Conservation (phyloP, 2,113 vertebrate genomes). For the Pterophyllum scalare region DNA sequence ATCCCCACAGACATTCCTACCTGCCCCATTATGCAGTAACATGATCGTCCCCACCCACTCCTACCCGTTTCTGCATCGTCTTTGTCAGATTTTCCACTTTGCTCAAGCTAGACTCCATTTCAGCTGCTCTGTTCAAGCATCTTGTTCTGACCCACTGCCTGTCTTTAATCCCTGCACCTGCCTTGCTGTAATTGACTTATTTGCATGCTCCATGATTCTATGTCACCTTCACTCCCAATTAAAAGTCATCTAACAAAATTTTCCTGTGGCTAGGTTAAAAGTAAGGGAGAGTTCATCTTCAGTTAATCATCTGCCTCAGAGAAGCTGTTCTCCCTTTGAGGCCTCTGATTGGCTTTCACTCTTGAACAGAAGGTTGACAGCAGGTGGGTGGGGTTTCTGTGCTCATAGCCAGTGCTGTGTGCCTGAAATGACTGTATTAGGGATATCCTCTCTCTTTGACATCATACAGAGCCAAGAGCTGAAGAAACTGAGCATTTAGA, state of each 20-base stretch:
- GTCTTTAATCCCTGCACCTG: not conserved
- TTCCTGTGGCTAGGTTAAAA: not conserved
- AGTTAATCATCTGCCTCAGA: not conserved
- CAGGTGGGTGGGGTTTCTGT: not conserved
- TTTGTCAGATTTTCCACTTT: constrained; percentile 4
- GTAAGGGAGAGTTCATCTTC: not conserved
- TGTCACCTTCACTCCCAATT: not conserved
- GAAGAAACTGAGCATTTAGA: not conserved
- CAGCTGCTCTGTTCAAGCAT: not conserved
- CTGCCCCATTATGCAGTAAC: not conserved
- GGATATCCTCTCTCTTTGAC: not conserved
- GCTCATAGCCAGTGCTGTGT: not conserved
- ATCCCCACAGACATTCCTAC: not conserved
- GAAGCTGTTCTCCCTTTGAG: not conserved
- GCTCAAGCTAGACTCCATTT: not conserved
- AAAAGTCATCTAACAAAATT: not conserved
- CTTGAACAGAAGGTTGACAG: not conserved
- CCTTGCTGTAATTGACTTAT: not conserved
- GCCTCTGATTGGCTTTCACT: not conserved
- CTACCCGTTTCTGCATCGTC: not conserved
- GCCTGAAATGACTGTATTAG: not conserved
- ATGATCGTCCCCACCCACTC: not conserved
- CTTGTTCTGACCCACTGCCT: not conserved
- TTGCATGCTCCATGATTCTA: not conserved
- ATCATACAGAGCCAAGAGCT: not conserved